Percentiles rank a stretch among this genome's conserved stretches.
These are phyloP conservation scores for Oscheius sp. DNA, from an alignment of 2,888 invertebrate species.

Conservation along the genomic window DNA sequence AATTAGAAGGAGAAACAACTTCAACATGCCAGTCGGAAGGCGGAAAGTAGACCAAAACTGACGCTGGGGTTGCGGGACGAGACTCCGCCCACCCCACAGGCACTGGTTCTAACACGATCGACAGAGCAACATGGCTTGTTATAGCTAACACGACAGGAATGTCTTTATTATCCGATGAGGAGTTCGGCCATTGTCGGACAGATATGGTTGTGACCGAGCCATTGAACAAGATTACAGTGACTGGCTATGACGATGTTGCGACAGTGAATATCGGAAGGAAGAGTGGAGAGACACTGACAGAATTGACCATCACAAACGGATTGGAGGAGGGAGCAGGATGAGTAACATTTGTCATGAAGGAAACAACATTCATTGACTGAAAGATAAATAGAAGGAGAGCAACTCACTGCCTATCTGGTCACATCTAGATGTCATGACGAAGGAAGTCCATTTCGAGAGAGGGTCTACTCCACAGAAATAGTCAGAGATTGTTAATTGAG, in stretches of 20 bases:
- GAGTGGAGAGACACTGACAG: slow-evolving; percentile 40
- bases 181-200: slow-evolving; percentile 12
- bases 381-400: slow-evolving; percentile 12
- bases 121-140: slow-evolving; percentile 15
- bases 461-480: slow-evolving; percentile 29
- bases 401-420: slow-evolving; percentile 29
- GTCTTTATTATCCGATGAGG: not conserved
- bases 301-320: slow-evolving; percentile 46
- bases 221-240: slow-evolving; percentile 18
- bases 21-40: slow-evolving; percentile 6
- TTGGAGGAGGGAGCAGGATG: slow-evolving; percentile 43
- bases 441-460: slow-evolving; percentile 19
- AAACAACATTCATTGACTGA: slow-evolving; percentile 46
- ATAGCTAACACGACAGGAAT: no score
- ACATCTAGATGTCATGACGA: slow-evolving; percentile 15
- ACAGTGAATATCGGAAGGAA: slow-evolving; percentile 41
- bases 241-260: slow-evolving; percentile 34
- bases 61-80: no score
- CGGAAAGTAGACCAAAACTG: no score
- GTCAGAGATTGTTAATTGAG: not conserved
- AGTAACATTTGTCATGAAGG: slow-evolving; percentile 46
- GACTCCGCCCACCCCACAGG: slow-evolving; percentile 10
- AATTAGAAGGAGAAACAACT: not conserved
- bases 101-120: slow-evolving; percentile 18
- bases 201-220: slow-evolving; percentile 13